phyloP scores from a whole-genome alignment of 2,797 vertebrate genomes.

The Neoniphon sammara region DNA sequence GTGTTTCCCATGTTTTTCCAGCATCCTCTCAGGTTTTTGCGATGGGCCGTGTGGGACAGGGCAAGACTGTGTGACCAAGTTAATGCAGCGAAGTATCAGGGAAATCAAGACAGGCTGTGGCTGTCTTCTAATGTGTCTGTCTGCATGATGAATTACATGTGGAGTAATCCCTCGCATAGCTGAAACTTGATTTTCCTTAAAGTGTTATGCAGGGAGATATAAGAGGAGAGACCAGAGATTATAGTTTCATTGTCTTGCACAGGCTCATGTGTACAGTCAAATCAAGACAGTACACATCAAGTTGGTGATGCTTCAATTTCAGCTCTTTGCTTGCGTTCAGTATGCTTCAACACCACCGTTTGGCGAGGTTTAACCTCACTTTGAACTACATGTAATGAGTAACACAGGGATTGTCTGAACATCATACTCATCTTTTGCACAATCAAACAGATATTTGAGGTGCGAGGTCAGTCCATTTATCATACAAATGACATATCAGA shows the following conservation, averaged over 20 bases:
- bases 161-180: constrained; percentile 16
- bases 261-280: constrained; percentile 11
- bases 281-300: background rate
- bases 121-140: background rate
- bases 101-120: background rate
- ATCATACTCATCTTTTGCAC: background rate
- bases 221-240: constrained; percentile 14
- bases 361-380: constrained; percentile 6
- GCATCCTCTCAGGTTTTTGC: constrained; percentile 1
- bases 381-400: background rate
- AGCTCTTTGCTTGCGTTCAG: background rate
- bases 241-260: constrained; percentile 1
- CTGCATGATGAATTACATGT: background rate
- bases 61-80: background rate
- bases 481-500: constrained; percentile 1
- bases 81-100: background rate
- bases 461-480: background rate
- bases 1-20: background rate
- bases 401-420: background rate
- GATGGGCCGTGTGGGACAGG: background rate
- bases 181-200: constrained; percentile 38
- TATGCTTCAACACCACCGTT: background rate
- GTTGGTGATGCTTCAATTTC: constrained; percentile 7
- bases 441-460: constrained; percentile 9
- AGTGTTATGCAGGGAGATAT: constrained; percentile 10